Percentiles rank a stretch among this genome's conserved stretches.
These are phyloP conservation scores for Itoplectis maculator DNA, from an alignment of 2,888 invertebrate genomes.

Conservation along the genomic window DNA sequence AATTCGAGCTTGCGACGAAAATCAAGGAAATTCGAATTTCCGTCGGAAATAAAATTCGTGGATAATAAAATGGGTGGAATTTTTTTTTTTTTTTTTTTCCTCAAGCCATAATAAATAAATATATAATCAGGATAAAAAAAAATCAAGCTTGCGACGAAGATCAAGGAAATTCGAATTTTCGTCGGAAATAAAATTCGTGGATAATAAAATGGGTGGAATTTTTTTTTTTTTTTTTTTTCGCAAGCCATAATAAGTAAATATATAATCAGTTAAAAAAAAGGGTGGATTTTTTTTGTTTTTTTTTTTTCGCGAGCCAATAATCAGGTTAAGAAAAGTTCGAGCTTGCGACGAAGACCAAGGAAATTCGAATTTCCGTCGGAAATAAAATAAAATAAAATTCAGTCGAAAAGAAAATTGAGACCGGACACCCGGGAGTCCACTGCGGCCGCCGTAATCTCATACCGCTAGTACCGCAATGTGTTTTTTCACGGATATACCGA, in stretches of 20 bases:
- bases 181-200: no score
- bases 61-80: no score
- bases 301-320: conserved; percentile 21
- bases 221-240: no score
- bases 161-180: not conserved
- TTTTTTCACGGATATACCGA: conserved; percentile 74
- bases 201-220: no score
- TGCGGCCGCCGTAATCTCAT: conserved; percentile 44
- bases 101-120: no score
- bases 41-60: no score
- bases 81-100: no score
- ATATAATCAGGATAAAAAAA: not conserved
- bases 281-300: no score
- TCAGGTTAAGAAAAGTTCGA: not conserved
- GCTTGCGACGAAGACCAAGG: not conserved
- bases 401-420: no score
- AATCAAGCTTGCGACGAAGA: not conserved
- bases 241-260: no score
- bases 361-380: not conserved
- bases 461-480: conserved; percentile 75
- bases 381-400: no score
- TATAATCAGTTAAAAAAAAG: no score
- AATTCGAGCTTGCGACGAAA: not conserved
- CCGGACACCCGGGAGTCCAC: conserved; percentile 13
- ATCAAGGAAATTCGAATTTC: not conserved